Percentiles rank a stretch among this genome's conserved stretches.
Conservation (phyloP, 2,113 vertebrate genomes). For the Cavia aperea region DNA sequence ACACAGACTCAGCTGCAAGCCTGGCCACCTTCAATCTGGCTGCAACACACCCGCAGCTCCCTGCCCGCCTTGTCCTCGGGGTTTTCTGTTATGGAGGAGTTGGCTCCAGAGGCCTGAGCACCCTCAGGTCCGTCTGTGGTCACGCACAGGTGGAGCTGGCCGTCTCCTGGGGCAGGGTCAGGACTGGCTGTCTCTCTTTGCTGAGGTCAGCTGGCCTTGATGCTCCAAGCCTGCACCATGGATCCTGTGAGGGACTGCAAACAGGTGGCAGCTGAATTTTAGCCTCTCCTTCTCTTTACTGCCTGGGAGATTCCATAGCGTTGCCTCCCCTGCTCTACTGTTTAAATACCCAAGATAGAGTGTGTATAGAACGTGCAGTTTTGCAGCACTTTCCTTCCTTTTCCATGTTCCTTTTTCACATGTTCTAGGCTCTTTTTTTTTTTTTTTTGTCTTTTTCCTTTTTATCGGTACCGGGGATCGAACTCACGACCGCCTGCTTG, state of each 20-base stretch:
- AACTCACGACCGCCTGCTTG: too few relatives aligned
- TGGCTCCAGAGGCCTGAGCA: neutral
- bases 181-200: neutral
- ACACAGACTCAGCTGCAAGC: accelerated
- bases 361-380: neutral
- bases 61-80: neutral
- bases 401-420: too few relatives aligned
- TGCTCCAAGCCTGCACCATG: accelerated
- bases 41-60: too few relatives aligned
- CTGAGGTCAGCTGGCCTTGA: neutral
- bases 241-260: neutral
- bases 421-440: too few relatives aligned
- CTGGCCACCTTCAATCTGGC: accelerated
- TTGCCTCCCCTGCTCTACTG: neutral
- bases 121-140: neutral
- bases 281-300: neutral
- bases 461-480: too few relatives aligned
- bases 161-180: neutral
- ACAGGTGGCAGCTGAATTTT: neutral
- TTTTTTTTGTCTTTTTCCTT: too few relatives aligned
- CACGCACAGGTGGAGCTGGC: neutral
- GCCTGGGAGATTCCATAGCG: neutral
- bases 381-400: neutral
- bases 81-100: neutral
- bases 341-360: neutral